Percentiles rank a stretch among this genome's conserved stretches.
Conservation (phyloP, 1,140 invertebrate genomes). For the Drosophila prosaltans region DNA sequence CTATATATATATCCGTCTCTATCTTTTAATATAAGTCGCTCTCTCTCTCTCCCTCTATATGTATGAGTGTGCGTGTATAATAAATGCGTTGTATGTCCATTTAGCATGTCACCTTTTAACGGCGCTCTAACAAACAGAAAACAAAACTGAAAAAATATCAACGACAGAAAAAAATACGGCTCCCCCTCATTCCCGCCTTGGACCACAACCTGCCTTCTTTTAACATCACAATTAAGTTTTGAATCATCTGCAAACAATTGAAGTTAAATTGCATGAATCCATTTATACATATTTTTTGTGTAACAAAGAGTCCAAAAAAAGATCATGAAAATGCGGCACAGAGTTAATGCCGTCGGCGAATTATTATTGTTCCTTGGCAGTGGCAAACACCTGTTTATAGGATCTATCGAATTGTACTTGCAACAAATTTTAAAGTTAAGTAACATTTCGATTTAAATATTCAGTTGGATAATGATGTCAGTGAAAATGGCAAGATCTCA, state of each 20-base stretch:
- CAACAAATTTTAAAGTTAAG: not conserved
- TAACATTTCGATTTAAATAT: not conserved
- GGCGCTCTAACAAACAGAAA: slow-evolving; percentile 70
- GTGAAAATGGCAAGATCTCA: too few species aligned
- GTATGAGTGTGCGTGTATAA: slow-evolving; percentile 52
- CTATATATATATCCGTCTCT: not conserved
- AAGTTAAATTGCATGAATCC: slow-evolving; percentile 45
- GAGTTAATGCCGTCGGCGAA: slow-evolving; percentile 41
- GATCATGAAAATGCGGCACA: slow-evolving; percentile 27
- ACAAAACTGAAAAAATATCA: slow-evolving; percentile 26
- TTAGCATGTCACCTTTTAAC: slow-evolving; percentile 82
- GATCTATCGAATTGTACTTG: not conserved
- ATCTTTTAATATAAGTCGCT: slow-evolving; percentile 18
- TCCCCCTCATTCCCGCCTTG: slow-evolving; percentile 16
- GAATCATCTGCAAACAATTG: slow-evolving; percentile 74
- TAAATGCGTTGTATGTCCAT: slow-evolving; percentile 71
- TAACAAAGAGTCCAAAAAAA: not conserved
- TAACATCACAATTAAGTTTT: slow-evolving; percentile 81
- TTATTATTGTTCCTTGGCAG: not conserved
- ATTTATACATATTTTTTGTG: slow-evolving; percentile 8
- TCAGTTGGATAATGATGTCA: too few species aligned
- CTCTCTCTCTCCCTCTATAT: not conserved
- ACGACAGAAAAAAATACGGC: slow-evolving; percentile 50
- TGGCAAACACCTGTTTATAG: slow-evolving; percentile 33
- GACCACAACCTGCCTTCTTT: slow-evolving; percentile 58